Evolutionary conservation across 2,888 invertebrate genomes (phyloP), one percentile per base, ranked within the genome.

Genomic region (Drosophila mulleri): DNA sequence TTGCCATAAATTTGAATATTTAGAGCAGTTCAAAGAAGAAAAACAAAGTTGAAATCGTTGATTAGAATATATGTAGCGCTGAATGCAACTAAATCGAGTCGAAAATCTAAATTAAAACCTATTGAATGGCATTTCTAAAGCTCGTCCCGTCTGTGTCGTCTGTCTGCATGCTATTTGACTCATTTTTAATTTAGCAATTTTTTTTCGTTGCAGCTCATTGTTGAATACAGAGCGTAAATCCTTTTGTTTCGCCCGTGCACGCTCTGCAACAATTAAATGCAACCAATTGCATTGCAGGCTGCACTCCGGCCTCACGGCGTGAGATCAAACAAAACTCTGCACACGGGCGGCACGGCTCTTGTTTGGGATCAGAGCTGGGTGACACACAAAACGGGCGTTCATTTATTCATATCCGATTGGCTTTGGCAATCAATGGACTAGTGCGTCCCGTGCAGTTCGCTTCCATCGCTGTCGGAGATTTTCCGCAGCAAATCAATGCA

Each of bases 381-480:
- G 61, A 61, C 71, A 68, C 42, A 68, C 72, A 73, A 56, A 72
- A 65, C 75, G 67, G 56, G 39, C 75, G 68, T 84, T 77, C 83
- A 86, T 84, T 86, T 84, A 90, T 84, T 82, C 87, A 89, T 80
- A 75, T 83, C 67, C 74, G 75, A 74, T 84, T 86, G 90, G 84
- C 84, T 88, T 88, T 88, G 80, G 71, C 87, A 88, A 89, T 88
- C 88, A 88, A 88, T 90, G 90, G 85, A 69, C 84, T 58, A 48
- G 56, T 65, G 42, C 48, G 67, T 75, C 45, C 61, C 54, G 32
- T 45, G 69, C 69, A 62, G 63, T 65, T 67, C 71, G 75, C 64
- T 72, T 78, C 78, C 78, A 76, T 67, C 66, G 57, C 78, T 69
- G 72, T 75, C 65, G 67, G 69, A 76, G 78, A 78, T 84, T 84